Conservation (phyloP, 2,797 vertebrate species). For the Hydrocynus forskahlii region DNA sequence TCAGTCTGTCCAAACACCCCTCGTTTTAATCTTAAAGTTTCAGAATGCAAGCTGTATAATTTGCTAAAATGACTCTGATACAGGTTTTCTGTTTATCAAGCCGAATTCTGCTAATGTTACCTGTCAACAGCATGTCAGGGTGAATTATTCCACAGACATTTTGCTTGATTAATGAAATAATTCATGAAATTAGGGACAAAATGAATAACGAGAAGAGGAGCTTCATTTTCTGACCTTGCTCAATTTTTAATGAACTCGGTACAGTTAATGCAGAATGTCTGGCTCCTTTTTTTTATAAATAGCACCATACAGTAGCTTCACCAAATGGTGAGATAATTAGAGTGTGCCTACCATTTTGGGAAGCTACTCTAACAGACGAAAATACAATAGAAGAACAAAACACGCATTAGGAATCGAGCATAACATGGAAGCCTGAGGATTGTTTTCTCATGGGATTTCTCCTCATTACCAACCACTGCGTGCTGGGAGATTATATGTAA, state of each 20-base stretch:
- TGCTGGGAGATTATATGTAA: neutral
- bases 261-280: slow-evolving; percentile 67
- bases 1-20: slow-evolving; percentile 8
- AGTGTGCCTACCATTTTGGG: slow-evolving; percentile 66
- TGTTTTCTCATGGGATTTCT: neutral
- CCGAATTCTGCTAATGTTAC: slow-evolving; percentile 61
- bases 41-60: neutral
- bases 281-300: slow-evolving; percentile 69
- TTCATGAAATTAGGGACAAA: slow-evolving; percentile 77
- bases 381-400: slow-evolving; percentile 28
- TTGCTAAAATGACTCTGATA: slow-evolving; percentile 6
- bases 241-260: slow-evolving; percentile 83
- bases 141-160: slow-evolving; percentile 73
- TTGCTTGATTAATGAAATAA: slow-evolving; percentile 79
- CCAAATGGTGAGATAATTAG: slow-evolving; percentile 77
- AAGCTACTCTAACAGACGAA: slow-evolving; percentile 56
- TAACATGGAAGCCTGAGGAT: slow-evolving; percentile 4
- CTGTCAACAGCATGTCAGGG: slow-evolving; percentile 63
- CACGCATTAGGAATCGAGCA: slow-evolving; percentile 16
- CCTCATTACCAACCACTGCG: slow-evolving; percentile 12
- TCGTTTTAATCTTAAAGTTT: neutral
- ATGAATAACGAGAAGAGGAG: slow-evolving; percentile 79
- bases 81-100: slow-evolving; percentile 46
- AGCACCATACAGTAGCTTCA: slow-evolving; percentile 68
- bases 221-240: slow-evolving; percentile 82